Conservation (phyloP, 2,797 vertebrate genomes). For the Dermochelys coriacea region DNA sequence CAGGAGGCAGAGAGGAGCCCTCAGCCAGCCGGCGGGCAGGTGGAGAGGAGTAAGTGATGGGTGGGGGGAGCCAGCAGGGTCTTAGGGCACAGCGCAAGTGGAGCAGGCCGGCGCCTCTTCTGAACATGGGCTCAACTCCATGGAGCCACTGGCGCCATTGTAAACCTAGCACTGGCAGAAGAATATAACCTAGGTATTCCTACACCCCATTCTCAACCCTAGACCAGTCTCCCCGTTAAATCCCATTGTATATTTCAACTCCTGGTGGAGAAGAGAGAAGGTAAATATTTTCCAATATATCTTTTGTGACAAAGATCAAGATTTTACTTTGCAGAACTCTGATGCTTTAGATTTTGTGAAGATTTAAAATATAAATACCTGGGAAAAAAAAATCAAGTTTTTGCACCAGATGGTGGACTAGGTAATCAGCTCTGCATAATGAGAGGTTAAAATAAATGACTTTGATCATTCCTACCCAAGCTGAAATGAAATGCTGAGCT, state of each 20-base stretch:
- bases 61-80: too few relatives aligned
- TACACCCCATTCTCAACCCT: neutral
- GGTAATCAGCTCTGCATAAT: neutral
- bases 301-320: neutral
- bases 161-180: neutral
- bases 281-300: neutral
- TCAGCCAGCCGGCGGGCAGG: too few relatives aligned
- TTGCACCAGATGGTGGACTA: neutral
- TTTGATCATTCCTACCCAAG: neutral
- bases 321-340: neutral
- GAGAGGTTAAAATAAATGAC: neutral
- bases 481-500: neutral
- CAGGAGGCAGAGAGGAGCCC: too few relatives aligned
- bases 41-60: too few relatives aligned
- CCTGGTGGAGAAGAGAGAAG: neutral
- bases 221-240: neutral
- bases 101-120: too few relatives aligned
- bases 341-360: neutral
- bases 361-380: constrained; percentile 2
- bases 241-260: neutral
- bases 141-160: too few relatives aligned
- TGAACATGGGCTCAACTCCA: too few relatives aligned
- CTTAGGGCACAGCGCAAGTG: too few relatives aligned
- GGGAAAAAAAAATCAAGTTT: neutral
- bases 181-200: neutral